phyloP scores from a whole-genome alignment of 2,888 invertebrate species.

The Bhutanitis thaidina region DNA sequence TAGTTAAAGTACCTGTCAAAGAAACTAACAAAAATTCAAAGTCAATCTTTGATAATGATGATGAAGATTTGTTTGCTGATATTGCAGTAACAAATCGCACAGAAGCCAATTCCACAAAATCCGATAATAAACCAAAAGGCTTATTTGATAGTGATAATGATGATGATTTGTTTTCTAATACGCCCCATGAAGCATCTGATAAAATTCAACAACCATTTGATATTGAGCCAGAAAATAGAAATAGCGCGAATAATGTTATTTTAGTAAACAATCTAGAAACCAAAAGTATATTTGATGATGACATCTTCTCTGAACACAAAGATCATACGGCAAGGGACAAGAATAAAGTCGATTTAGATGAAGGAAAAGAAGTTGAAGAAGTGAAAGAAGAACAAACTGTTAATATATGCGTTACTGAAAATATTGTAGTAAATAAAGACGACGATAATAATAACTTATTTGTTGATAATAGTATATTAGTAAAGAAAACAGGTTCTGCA shows the following conservation, averaged over 20 bases:
- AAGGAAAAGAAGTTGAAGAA: not conserved
- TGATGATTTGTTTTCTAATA: constrained; percentile 29
- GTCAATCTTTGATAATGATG: constrained; percentile 58
- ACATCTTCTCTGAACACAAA: constrained; percentile 39
- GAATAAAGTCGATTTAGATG: constrained; percentile 1
- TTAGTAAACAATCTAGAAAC: not conserved
- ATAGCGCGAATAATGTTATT: not conserved
- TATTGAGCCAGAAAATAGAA: not conserved
- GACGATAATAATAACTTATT: constrained; percentile 13
- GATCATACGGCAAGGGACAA: constrained; percentile 11
- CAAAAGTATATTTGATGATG: constrained; percentile 35
- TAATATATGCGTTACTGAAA: not conserved
- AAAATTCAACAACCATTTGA: not conserved
- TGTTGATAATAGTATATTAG: not conserved
- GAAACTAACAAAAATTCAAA: constrained; percentile 34
- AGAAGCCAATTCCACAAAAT: constrained; percentile 17
- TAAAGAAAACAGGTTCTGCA: not conserved
- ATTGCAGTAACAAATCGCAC: constrained; percentile 33
- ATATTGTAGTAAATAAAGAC: constrained; percentile 4
- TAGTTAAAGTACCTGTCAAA: constrained; percentile 40
- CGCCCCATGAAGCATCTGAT: constrained; percentile 1
- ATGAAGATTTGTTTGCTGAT: constrained; percentile 58
- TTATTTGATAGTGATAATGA: constrained; percentile 46
- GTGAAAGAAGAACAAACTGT: not conserved
- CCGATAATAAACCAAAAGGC: constrained; percentile 27